These are phyloP conservation scores for Quadroppia sp. DNA, from an alignment of 2,888 invertebrate genomes.

Conservation along the genomic window DNA sequence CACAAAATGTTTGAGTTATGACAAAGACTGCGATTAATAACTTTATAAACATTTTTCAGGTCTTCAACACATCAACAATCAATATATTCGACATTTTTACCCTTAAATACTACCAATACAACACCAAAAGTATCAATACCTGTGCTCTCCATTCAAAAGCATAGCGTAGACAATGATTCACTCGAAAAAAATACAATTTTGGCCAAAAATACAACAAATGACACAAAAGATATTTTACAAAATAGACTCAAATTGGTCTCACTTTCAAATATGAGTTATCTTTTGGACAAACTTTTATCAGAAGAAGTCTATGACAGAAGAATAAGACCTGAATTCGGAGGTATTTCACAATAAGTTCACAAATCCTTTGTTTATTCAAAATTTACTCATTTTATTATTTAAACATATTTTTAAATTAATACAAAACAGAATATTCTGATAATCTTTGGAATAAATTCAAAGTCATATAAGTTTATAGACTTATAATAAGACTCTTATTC, in stretches of 20 bases:
- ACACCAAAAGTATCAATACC: neutral
- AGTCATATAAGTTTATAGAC: too few species aligned
- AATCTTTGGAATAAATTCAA: too few species aligned
- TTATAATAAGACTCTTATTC: too few species aligned
- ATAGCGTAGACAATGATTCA: neutral
- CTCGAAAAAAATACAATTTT: neutral
- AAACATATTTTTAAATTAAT: too few species aligned
- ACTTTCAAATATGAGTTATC: conserved; percentile 39
- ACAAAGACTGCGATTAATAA: neutral
- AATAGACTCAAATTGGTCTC: neutral
- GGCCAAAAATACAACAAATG: neutral
- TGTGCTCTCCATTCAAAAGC: neutral
- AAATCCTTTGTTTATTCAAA: too few species aligned
- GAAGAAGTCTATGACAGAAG: conserved; percentile 81
- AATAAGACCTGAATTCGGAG: conserved; percentile 82
- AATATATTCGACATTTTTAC: neutral
- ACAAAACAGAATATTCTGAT: too few species aligned
- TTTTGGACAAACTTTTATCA: conserved; percentile 69
- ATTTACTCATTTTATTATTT: too few species aligned
- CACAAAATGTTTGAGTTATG: neutral
- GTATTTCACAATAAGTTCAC: too few species aligned
- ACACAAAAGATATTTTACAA: neutral
- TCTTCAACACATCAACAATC: neutral
- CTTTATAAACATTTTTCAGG: neutral
- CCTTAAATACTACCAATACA: too few species aligned